Evolutionary conservation across 2,797 vertebrate genomes (phyloP).

Genomic region (Schizothorax lantsangensis): DNA sequence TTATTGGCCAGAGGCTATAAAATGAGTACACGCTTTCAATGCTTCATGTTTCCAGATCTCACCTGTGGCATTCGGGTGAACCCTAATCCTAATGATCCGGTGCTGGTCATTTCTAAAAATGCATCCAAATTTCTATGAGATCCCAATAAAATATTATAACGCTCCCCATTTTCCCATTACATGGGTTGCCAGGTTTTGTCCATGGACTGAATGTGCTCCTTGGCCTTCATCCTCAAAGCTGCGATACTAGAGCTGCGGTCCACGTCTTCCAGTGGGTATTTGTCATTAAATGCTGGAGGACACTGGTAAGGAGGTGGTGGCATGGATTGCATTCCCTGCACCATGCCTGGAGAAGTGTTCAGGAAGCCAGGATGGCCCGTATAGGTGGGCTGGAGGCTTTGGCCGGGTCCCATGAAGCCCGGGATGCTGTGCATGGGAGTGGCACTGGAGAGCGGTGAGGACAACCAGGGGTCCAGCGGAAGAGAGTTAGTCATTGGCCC

Average conservation of each 20-base stretch:
- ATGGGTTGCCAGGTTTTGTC: slow-evolving; percentile 95
- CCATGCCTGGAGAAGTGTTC: slow-evolving; percentile 81
- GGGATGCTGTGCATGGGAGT: slow-evolving; percentile 86
- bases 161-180: slow-evolving; percentile 67
- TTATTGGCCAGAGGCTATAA: not conserved
- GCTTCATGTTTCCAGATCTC: not conserved
- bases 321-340: slow-evolving; percentile 87
- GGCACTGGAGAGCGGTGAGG: slow-evolving; percentile 85
- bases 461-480: slow-evolving; percentile 90
- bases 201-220: slow-evolving; percentile 93
- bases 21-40: slow-evolving; percentile 2
- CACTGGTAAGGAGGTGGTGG: slow-evolving; percentile 87
- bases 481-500: slow-evolving; percentile 83
- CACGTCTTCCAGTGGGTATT: slow-evolving; percentile 87
- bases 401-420: slow-evolving; percentile 86
- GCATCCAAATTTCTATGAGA: slow-evolving; percentile 11
- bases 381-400: slow-evolving; percentile 85
- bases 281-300: slow-evolving; percentile 83
- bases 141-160: not conserved
- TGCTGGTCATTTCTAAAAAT: not conserved
- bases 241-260: slow-evolving; percentile 90
- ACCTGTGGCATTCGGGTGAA: slow-evolving; percentile 18
- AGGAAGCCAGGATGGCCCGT: slow-evolving; percentile 81
- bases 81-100: slow-evolving; percentile 11
- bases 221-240: slow-evolving; percentile 90